Conservation (phyloP, 2,888 invertebrate genomes). For the Ornithoptera priamus region DNA sequence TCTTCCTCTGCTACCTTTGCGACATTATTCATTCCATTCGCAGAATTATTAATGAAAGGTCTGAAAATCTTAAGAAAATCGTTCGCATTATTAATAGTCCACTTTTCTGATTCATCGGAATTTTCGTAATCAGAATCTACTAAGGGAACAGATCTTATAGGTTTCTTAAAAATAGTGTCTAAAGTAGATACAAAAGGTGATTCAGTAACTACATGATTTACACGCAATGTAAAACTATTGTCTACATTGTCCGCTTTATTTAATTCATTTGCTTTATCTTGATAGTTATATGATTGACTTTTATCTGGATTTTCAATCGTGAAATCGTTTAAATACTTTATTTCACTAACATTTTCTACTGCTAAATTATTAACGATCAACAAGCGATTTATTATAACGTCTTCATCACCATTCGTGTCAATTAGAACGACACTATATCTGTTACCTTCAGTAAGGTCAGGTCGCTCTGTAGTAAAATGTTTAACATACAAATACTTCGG, state of each 20-base stretch:
- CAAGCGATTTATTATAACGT: slow-evolving; percentile 69
- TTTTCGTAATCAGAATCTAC: slow-evolving; percentile 47
- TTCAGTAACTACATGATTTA: slow-evolving; percentile 13
- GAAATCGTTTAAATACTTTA: slow-evolving; percentile 46
- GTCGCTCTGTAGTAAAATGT: slow-evolving; percentile 59
- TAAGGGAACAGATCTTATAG: slow-evolving; percentile 54
- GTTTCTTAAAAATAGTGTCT: slow-evolving; percentile 39
- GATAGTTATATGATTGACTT: slow-evolving; percentile 21
- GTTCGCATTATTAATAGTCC: slow-evolving; percentile 47
- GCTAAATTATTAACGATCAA: slow-evolving; percentile 76
- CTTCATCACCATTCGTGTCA: slow-evolving; percentile 63
- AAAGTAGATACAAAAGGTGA: slow-evolving; percentile 26
- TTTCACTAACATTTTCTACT: slow-evolving; percentile 47
- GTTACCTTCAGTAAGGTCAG: slow-evolving; percentile 58
- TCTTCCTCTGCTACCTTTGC: slow-evolving; percentile 24
- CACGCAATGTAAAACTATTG: slow-evolving; percentile 34
- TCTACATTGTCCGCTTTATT: slow-evolving; percentile 18
- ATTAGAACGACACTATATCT: slow-evolving; percentile 75
- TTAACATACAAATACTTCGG: slow-evolving; percentile 67
- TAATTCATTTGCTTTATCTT: neutral
- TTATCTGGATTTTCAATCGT: slow-evolving; percentile 35
- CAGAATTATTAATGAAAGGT: slow-evolving; percentile 12
- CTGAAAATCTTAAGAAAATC: slow-evolving; percentile 40
- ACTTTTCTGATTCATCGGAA: slow-evolving; percentile 43
- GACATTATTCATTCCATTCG: slow-evolving; percentile 7